Conservation (phyloP, 2,113 vertebrate species). For the Mormoops blainvillei region DNA sequence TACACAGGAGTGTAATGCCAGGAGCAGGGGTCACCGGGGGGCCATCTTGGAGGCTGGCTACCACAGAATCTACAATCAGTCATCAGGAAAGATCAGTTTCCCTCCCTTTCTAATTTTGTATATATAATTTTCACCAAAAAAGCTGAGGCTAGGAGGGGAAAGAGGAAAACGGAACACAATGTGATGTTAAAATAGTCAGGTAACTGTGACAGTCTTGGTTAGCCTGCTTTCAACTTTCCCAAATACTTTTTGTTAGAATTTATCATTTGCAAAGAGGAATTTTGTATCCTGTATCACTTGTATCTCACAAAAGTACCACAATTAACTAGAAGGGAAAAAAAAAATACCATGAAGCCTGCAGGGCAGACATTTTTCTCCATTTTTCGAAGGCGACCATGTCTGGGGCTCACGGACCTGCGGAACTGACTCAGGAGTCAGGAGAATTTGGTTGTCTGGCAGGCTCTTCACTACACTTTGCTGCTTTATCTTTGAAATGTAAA, state of each 20-base stretch:
- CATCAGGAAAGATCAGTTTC: not conserved
- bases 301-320: not conserved
- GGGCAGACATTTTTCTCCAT: not conserved
- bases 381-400: not conserved
- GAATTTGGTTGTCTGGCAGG: not conserved
- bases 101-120: not conserved
- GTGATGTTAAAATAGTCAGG: not conserved
- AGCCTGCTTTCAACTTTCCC: not conserved
- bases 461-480: not conserved
- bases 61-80: not conserved
- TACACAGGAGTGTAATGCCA: not conserved
- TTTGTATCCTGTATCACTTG: not conserved
- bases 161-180: not conserved
- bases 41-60: not conserved
- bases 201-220: not conserved
- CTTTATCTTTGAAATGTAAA: constrained; percentile 64
- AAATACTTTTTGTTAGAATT: not conserved
- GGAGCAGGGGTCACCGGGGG: not conserved
- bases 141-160: not conserved
- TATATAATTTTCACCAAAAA: not conserved
- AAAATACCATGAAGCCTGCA: not conserved
- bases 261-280: not conserved
- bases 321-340: not conserved
- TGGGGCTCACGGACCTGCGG: not conserved
- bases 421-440: not conserved